These are phyloP conservation scores for Ectropis crepuscularia DNA, from an alignment of 2,888 invertebrate species.

Conservation along the genomic window DNA sequence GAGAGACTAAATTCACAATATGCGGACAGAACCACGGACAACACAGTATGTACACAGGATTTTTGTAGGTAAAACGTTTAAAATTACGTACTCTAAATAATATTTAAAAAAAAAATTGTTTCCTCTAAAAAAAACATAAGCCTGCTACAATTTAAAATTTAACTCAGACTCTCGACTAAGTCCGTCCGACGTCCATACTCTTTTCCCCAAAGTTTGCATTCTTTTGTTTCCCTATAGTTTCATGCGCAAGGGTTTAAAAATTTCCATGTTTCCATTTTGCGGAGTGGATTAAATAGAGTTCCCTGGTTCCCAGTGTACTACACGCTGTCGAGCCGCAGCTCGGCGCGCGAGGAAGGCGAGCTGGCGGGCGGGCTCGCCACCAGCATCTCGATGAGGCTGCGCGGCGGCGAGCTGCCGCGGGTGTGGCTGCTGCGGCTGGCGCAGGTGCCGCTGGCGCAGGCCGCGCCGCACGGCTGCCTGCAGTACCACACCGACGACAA, in stretches of 20 bases:
- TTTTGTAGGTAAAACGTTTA: background rate
- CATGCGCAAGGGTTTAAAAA: too few species aligned
- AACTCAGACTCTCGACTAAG: too few species aligned
- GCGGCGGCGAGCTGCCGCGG: conserved; percentile 85
- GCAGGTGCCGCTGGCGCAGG: conserved; percentile 90
- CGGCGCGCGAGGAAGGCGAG: conserved; percentile 68
- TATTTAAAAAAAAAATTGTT: too few species aligned
- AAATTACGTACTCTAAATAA: too few species aligned
- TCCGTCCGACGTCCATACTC: too few species aligned
- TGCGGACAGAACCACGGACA: conserved; percentile 94
- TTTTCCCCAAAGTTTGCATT: too few species aligned
- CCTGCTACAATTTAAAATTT: too few species aligned
- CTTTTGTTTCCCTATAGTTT: too few species aligned
- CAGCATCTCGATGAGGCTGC: conserved; percentile 81
- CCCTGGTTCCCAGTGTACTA: conserved; percentile 85
- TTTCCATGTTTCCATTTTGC: too few species aligned
- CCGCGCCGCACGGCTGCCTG: conserved; percentile 91
- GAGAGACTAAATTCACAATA: conserved; percentile 84
- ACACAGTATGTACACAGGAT: conserved; percentile 86
- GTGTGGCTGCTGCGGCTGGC: conserved; percentile 92
- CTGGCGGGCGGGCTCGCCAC: conserved; percentile 57
- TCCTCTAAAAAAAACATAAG: too few species aligned
- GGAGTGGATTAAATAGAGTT: background rate
- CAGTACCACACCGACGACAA: conserved; percentile 88
- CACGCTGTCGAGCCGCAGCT: conserved; percentile 82